Evolutionary conservation across 1,140 invertebrate genomes (phyloP).

Genomic region (Uloborus diversus): DNA sequence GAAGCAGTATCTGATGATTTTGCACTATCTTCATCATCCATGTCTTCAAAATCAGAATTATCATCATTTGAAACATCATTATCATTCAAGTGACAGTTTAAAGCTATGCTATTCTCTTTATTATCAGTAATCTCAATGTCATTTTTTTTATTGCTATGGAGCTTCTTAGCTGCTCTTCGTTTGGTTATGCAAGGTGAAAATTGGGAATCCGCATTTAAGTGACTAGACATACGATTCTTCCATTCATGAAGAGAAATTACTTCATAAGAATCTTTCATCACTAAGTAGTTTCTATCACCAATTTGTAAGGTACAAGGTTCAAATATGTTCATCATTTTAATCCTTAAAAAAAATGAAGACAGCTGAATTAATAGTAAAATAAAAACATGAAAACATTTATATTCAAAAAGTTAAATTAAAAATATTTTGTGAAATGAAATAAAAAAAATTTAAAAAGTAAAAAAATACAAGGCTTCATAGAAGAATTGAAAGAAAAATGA

Average conservation of each 20-base stretch:
- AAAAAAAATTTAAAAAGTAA: too few relatives aligned
- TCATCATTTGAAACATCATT: conserved; percentile 58
- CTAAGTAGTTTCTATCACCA: conserved; percentile 81
- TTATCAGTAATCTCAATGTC: too few relatives aligned
- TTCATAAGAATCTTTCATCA: conserved; percentile 71
- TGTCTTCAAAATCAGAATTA: conserved; percentile 31
- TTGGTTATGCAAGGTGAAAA: conserved; percentile 51
- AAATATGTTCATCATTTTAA: conserved; percentile 84
- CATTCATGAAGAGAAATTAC: conserved; percentile 71
- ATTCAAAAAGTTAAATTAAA: too few relatives aligned
- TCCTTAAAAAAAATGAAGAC: conserved; percentile 64
- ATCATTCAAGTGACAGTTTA: conserved; percentile 62
- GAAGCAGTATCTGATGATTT: conserved; percentile 62
- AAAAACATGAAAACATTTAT: too few relatives aligned
- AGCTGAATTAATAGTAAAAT: not conserved
- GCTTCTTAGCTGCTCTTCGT: conserved; percentile 54
- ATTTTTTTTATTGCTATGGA: too few relatives aligned
- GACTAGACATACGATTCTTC: conserved; percentile 59
- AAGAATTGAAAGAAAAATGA: not conserved
- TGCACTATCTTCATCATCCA: conserved; percentile 37
- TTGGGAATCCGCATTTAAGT: not conserved
- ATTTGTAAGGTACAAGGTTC: conserved; percentile 89
- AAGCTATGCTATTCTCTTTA: conserved; percentile 59
- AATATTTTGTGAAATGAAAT: too few relatives aligned
- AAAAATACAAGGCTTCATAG: not conserved